Percentiles rank a stretch among this genome's conserved stretches.
phyloP scores from a whole-genome alignment of 1,140 invertebrate genomes.

The fruit fly (Drosophila melanogaster) region DNA sequence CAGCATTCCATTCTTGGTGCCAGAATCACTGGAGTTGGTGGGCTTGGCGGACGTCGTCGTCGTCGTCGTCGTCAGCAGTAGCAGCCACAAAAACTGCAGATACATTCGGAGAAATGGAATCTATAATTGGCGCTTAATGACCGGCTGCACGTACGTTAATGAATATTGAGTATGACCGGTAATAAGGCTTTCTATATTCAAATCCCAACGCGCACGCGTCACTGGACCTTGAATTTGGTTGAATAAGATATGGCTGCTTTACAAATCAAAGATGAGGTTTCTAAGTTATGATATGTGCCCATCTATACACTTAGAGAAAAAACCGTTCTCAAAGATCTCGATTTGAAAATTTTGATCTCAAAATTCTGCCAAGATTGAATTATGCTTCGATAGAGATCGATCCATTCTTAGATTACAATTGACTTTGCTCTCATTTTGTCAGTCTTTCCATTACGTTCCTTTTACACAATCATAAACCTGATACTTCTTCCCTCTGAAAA shows the following conservation, averaged over 20 bases:
- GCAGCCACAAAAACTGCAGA: constrained; percentile 53
- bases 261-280: constrained; percentile 30
- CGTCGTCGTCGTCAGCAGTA: constrained; percentile 21
- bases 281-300: neutral
- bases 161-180: constrained; percentile 31
- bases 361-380: too few relatives aligned
- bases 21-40: constrained; percentile 9
- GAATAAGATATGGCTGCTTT: constrained; percentile 36
- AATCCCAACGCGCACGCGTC: constrained; percentile 22
- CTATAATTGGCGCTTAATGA: constrained; percentile 49
- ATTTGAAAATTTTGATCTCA: too few relatives aligned
- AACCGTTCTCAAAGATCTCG: too few relatives aligned
- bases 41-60: constrained; percentile 26
- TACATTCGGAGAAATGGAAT: constrained; percentile 15
- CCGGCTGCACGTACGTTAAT: constrained; percentile 24
- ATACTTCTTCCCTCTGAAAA: too few relatives aligned
- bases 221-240: constrained; percentile 45
- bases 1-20: neutral
- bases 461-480: too few relatives aligned
- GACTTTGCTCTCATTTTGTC: too few relatives aligned
- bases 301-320: neutral
- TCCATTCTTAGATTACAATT: too few relatives aligned
- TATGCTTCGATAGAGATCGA: too few relatives aligned
- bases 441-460: too few relatives aligned
- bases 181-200: constrained; percentile 68